Evolutionary conservation across 2,888 invertebrate species (phyloP), one percentile per base, ranked within the genome.

Genomic region (Phengaris arion): DNA sequence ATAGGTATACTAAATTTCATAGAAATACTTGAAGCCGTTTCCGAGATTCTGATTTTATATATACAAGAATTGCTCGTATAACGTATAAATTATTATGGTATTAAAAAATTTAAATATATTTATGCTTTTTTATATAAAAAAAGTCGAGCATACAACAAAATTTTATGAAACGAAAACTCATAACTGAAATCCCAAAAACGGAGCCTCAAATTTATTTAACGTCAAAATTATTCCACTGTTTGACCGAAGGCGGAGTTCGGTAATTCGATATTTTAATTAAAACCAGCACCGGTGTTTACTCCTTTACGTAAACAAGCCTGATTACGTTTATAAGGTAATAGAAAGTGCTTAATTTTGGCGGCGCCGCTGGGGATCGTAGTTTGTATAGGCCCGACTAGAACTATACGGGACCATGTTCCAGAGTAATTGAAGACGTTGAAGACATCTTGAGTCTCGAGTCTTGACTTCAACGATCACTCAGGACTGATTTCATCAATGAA

Each of bases 211-310:
- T 64, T 64, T 45, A 64, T 64, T 64, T 64, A 22, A 35, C 59
- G 59, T 64, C 59, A 0, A 64, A 64, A 64, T 64, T 64, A 64
- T 64, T 64, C 64, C 64, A 64, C 45, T 64, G 64, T 64, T 64
- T 64, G 64, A 64, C 64, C 64, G 64, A 64, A 64, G 13, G 64
- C 64, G 35, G 64, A 45, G 64, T 45, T 64, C 45, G 13, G 64
- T 64, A 64, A 64, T 64, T 45, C 35, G 35, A 64, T 64, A 64
- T 64, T 64, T 35, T 64, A 64, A 64, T 64, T 64, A 64, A 64
- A 64, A 35, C 10, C 64, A 64, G 64, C 64, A 12, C 64, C 35
- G 12, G 64, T 35, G 64, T 64, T 64, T 64, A 64, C 64, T 64
- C 64, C 64, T 64, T 64, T 64, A 22, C 35, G 64, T 64, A 64